A percentile compares a stretch with the other conserved stretches of the same genome.
These are phyloP conservation scores for Drosophila subobscura DNA, from an alignment of 1,140 invertebrate species.

Conservation along the genomic window DNA sequence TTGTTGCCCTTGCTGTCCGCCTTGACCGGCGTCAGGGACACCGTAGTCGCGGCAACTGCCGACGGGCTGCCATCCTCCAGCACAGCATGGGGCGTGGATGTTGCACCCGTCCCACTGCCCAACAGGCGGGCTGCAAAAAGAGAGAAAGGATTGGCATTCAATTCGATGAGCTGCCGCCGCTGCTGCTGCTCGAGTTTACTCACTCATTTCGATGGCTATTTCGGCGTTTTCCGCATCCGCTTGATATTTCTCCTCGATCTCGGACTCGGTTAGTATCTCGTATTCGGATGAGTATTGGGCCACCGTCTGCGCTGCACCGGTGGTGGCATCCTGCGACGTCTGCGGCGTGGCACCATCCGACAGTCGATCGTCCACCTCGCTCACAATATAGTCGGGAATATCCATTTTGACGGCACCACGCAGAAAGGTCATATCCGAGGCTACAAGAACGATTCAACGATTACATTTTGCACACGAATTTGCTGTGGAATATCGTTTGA, in stretches of 20 bases:
- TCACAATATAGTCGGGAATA: constrained; percentile 81
- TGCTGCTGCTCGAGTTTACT: not conserved
- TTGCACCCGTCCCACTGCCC: constrained; percentile 42
- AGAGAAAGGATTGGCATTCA: not conserved
- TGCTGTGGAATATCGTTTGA: not conserved
- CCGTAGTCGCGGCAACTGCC: constrained; percentile 51
- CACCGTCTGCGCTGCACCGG: constrained; percentile 65
- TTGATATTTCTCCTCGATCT: constrained; percentile 81
- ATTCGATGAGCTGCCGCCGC: not conserved
- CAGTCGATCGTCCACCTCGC: constrained; percentile 77
- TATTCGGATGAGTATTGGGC: constrained; percentile 82
- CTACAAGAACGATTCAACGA: constrained; percentile 25
- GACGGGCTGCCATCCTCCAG: constrained; percentile 55
- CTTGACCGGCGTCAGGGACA: constrained; percentile 69
- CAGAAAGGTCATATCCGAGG: constrained; percentile 78
- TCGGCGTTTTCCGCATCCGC: constrained; percentile 75
- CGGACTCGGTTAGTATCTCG: constrained; percentile 82
- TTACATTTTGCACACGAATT: not conserved
- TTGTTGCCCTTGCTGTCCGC: constrained; percentile 61
- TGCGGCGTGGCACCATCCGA: constrained; percentile 74
- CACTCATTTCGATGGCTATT: constrained; percentile 82
- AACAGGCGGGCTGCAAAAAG: constrained; percentile 58
- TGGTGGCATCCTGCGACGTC: constrained; percentile 74
- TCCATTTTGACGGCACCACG: constrained; percentile 80
- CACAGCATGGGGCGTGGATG: constrained; percentile 52